Percentiles rank a stretch among this genome's conserved stretches.
These are phyloP conservation scores for Danionella cerebrum DNA, from an alignment of 2,113 vertebrate genomes.

Conservation along the genomic window DNA sequence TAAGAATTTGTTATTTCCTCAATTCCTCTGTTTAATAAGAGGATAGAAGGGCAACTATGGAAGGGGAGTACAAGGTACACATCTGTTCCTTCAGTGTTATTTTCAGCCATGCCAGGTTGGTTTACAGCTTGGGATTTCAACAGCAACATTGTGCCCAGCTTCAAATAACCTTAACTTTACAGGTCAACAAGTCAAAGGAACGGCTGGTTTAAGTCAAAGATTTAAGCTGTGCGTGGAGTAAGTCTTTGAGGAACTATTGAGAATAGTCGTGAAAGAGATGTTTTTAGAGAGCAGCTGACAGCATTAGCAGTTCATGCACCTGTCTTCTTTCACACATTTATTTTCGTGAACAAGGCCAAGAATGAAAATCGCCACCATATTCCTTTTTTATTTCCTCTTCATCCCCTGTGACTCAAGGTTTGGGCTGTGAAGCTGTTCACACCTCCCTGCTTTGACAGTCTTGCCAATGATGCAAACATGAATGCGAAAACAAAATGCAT, in stretches of 20 bases:
- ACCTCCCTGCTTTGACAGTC: neutral
- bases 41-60: neutral
- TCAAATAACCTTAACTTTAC: too few relatives aligned
- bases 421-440: slow-evolving; percentile 2
- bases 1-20: neutral
- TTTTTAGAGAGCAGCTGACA: neutral
- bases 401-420: slow-evolving; percentile 6
- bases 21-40: slow-evolving; percentile 5
- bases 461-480: neutral
- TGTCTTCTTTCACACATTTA: slow-evolving; percentile 14
- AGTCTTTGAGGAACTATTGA: slow-evolving; percentile 24
- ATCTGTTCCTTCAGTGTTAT: slow-evolving; percentile 1
- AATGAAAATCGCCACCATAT: slow-evolving; percentile 15
- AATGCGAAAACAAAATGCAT: slow-evolving; percentile 11
- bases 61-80: neutral
- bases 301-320: slow-evolving; percentile 22
- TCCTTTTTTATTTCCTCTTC: neutral
- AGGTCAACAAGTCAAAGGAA: neutral
- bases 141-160: slow-evolving; percentile 1
- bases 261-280: slow-evolving; percentile 28
- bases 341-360: neutral
- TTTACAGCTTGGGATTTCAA: neutral
- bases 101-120: neutral
- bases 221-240: slow-evolving; percentile 19
- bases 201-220: too few relatives aligned